phyloP scores from a whole-genome alignment of 2,888 invertebrate genomes.

The Alloscopus bannaensis region DNA sequence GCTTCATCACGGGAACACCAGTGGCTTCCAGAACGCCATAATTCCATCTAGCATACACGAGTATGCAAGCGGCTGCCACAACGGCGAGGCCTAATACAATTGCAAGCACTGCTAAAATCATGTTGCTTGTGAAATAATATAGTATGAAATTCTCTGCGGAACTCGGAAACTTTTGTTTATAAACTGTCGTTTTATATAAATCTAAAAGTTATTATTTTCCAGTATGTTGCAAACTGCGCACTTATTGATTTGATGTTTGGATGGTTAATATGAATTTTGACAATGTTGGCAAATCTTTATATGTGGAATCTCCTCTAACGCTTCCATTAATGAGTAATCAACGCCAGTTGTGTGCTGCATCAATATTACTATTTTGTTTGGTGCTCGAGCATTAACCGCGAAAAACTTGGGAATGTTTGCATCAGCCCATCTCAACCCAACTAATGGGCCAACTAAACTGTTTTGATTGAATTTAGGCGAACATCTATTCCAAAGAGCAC shows the following conservation, averaged over 20 bases:
- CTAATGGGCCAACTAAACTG: not conserved
- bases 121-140: not conserved
- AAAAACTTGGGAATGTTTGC: not conserved
- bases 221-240: not conserved
- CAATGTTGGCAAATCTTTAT: not conserved
- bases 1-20: conserved; percentile 64
- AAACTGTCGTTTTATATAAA: not conserved
- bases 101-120: conserved; percentile 4
- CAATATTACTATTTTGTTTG: not conserved
- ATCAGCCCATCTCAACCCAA: not conserved
- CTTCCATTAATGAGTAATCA: not conserved
- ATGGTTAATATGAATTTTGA: not conserved
- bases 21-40: conserved; percentile 67
- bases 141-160: not conserved
- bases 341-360: not conserved
- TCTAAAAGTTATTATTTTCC: not conserved
- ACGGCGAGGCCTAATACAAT: not conserved
- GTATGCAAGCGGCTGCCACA: conserved; percentile 11
- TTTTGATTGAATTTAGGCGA: not conserved
- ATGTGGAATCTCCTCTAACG: not conserved
- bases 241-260: not conserved
- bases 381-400: not conserved
- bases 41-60: conserved; percentile 70
- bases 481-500: not conserved
- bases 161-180: not conserved